phyloP scores from a whole-genome alignment of 2,113 vertebrate genomes.

The Pao palembangensis region DNA sequence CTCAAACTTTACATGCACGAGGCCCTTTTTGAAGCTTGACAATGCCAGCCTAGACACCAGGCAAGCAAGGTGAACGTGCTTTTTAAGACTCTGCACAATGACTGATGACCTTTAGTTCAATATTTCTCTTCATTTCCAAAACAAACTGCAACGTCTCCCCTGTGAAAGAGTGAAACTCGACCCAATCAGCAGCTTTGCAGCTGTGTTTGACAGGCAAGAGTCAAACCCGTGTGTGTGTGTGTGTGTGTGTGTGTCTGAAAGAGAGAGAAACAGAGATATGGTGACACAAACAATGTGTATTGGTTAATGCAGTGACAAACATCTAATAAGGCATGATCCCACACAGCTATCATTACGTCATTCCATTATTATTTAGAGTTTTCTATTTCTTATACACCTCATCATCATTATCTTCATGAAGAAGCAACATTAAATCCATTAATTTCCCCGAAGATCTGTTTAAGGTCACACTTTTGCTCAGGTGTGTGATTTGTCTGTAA shows the following conservation, averaged over 20 bases:
- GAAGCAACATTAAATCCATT: too few species aligned
- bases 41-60: conserved; percentile 53
- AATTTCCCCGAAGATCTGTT: too few species aligned
- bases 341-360: too few species aligned
- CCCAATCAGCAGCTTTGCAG: conserved; percentile 53
- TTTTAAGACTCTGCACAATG: conserved; percentile 64
- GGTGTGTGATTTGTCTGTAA: too few species aligned
- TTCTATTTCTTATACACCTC: too few species aligned
- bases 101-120: conserved; percentile 59
- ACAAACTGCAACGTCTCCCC: conserved; percentile 65
- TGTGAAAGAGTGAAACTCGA: conserved; percentile 65
- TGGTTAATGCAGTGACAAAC: too few species aligned
- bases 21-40: conserved; percentile 56
- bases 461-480: too few species aligned
- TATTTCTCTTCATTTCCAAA: conserved; percentile 71
- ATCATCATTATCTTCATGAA: too few species aligned
- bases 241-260: conserved; percentile 8
- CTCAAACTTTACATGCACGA: conserved; percentile 54
- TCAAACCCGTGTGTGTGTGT: not conserved
- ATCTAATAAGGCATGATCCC: too few species aligned
- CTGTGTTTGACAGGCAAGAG: conserved; percentile 68
- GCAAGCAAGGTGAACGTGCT: conserved; percentile 44
- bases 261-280: not conserved
- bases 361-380: too few species aligned
- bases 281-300: too few species aligned